Conservation (phyloP, 2,888 invertebrate species). For the Calliscelio sp. region DNA sequence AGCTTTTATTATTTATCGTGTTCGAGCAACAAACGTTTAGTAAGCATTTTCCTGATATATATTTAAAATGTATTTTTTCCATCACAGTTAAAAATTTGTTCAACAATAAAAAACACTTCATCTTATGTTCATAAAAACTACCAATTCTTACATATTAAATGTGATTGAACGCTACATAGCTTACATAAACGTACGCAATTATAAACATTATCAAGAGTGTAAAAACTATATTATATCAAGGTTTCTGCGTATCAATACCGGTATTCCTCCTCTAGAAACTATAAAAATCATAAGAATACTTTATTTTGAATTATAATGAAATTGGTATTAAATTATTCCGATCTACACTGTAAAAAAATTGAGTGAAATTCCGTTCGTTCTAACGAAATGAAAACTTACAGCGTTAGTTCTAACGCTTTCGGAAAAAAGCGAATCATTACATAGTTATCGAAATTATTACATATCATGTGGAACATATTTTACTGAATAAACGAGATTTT, state of each 20-base stretch:
- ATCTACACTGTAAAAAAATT: too few species aligned
- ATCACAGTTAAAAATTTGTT: slow-evolving; percentile 14
- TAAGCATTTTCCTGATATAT: too few species aligned
- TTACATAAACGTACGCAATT: slow-evolving; percentile 29
- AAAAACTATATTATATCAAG: slow-evolving; percentile 32
- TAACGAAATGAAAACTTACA: too few species aligned
- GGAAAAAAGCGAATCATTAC: too few species aligned
- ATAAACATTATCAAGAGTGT: slow-evolving; percentile 21
- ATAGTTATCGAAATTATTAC: too few species aligned
- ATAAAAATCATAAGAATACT: not conserved
- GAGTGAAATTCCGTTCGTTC: too few species aligned
- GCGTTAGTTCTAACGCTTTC: too few species aligned
- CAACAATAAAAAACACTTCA: not conserved
- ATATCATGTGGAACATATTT: too few species aligned
- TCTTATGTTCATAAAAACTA: slow-evolving; percentile 20
- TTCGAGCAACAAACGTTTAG: too few species aligned
- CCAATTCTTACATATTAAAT: slow-evolving; percentile 29
- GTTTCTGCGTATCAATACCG: slow-evolving; percentile 27
- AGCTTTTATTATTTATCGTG: too few species aligned
- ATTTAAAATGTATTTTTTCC: slow-evolving; percentile 1
- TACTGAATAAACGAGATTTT: too few species aligned
- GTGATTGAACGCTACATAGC: slow-evolving; percentile 31
- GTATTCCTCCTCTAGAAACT: slow-evolving; percentile 9
- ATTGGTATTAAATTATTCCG: too few species aligned
- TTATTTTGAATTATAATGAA: not conserved